Evolutionary conservation across 2,888 invertebrate species (phyloP), one percentile per base, ranked within the genome.

Genomic region (Lasioglossum marginatum): DNA sequence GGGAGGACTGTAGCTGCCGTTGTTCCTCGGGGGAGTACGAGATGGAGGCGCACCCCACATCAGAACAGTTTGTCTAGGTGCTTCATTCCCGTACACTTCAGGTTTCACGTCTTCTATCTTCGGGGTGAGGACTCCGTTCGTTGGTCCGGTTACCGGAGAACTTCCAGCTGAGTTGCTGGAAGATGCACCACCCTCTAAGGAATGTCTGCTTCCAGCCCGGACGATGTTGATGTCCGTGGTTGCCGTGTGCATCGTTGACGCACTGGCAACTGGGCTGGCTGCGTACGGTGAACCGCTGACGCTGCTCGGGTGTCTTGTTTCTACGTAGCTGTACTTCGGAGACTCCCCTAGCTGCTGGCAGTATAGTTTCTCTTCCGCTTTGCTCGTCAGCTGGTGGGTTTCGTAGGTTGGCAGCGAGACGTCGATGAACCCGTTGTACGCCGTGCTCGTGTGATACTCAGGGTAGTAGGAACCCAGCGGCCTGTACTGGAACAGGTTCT

Each of bases 401-500:
- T 96, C 96, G 94, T 97, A 97, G 2, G 97, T 96, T 34, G 97
- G 96, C 16, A 97, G 96, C 0, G 97, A 96, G 88, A 97, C 97
- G 93, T 97, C 97, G 83, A 98, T 96, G 95, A 98, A 98, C 6
- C 98, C 98, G 92, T 98, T 98, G 70, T 97, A 97, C 4, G 96
- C 94, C 12, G 97, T 96, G 70, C 97, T 96, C 90, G 97, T 97
- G 91, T 97, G 97, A 92, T 97, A 97, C 73, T 97, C 97, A 0
- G 97, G 97, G 93, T 98, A 98, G 94, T 98, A 98, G 6, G 97
- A 96, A 63, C 98, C 97, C 75, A 98, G 95, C n/a, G 98, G 97
- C 88, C 98, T 97, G 95, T 98, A 98, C 95, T 98, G 98, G 96
- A 98, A 98, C 92, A 98, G 96, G 93, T 98, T 98, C 93, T 98